These are phyloP conservation scores for Malurus cyaneus DNA, from an alignment of 2,113 vertebrate species.

Conservation along the genomic window DNA sequence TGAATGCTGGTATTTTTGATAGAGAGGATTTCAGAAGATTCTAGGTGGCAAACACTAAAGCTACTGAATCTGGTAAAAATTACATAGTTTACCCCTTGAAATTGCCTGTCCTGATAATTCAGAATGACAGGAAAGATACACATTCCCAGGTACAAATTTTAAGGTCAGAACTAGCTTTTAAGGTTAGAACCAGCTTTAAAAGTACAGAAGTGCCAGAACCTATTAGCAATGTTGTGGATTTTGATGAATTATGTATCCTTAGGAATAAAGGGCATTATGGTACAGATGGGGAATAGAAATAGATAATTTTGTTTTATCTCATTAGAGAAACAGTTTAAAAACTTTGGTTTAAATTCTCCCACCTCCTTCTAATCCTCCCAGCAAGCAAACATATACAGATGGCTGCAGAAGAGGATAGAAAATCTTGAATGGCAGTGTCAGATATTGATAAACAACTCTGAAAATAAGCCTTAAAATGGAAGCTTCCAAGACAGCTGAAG, in stretches of 20 bases:
- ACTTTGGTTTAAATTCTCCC: not conserved
- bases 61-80: not conserved
- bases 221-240: not conserved
- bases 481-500: not conserved
- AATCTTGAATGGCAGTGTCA: not conserved
- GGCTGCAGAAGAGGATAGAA: not conserved
- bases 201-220: not conserved
- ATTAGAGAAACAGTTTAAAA: not conserved
- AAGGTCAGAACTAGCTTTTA: not conserved
- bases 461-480: not conserved
- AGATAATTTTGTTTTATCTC: not conserved
- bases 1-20: not conserved
- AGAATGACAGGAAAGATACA: not conserved
- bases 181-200: not conserved
- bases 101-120: not conserved
- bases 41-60: not conserved
- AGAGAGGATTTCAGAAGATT: not conserved
- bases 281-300: not conserved
- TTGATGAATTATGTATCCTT: not conserved
- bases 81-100: not conserved
- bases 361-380: not conserved
- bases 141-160: not conserved
- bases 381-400: not conserved
- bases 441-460: not conserved
- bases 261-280: not conserved